These are phyloP conservation scores for Arbacia lixula DNA, from an alignment of 53 echinoderm and acorn worm species.

Conservation along the genomic window DNA sequence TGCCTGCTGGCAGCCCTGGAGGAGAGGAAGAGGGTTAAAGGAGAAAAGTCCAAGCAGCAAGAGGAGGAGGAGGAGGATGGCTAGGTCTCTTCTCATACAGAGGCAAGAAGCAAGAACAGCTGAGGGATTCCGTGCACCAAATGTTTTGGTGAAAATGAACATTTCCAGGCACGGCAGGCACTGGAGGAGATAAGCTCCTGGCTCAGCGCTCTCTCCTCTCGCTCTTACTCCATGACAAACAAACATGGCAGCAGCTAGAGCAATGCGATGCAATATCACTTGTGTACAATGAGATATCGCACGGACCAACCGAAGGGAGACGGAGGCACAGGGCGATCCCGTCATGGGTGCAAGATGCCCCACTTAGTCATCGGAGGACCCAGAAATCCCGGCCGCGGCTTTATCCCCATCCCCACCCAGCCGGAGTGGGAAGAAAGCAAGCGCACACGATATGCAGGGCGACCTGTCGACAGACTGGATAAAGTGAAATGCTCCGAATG, in stretches of 20 bases:
- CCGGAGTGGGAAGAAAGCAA: not conserved
- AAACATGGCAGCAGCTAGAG: not conserved
- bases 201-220: too few species aligned
- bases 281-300: not conserved
- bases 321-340: slow-evolving; percentile 23
- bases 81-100: too few species aligned
- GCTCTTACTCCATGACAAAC: slow-evolving; percentile 12
- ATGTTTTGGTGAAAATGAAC: slow-evolving; percentile 56
- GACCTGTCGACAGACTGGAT: slow-evolving; percentile 23
- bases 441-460: too few species aligned
- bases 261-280: not conserved
- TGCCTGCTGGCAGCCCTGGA: too few species aligned
- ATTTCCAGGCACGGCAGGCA: slow-evolving; percentile 27
- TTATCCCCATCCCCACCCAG: slow-evolving; percentile 11
- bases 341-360: slow-evolving; percentile 16
- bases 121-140: slow-evolving; percentile 27
- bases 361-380: slow-evolving; percentile 19
- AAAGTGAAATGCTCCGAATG: slow-evolving; percentile 19
- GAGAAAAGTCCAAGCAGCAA: too few species aligned
- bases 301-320: not conserved
- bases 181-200: slow-evolving; percentile 25
- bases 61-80: too few species aligned
- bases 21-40: too few species aligned
- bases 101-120: too few species aligned
- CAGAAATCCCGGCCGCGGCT: slow-evolving; percentile 14